Percentiles rank a stretch among this genome's conserved stretches.
These are phyloP conservation scores for Plotosus lineatus DNA, from an alignment of 2,113 vertebrate species.

Conservation along the genomic window DNA sequence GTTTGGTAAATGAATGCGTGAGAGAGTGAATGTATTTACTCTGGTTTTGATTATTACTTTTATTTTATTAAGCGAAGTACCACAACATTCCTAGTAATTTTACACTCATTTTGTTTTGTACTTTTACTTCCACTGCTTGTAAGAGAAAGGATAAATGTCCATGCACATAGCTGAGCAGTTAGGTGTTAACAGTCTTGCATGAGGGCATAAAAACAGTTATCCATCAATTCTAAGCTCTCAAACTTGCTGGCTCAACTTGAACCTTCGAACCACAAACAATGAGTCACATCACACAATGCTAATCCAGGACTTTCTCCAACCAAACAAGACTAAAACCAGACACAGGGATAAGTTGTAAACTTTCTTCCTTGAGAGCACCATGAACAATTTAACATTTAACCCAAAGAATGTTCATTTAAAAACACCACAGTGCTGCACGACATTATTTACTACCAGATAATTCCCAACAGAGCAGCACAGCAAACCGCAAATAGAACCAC, in stretches of 20 bases:
- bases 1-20: no score
- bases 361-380: neutral
- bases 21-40: no score
- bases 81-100: neutral
- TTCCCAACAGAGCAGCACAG: neutral
- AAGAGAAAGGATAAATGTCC: neutral
- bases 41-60: neutral
- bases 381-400: conserved; percentile 13
- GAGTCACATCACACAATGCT: neutral
- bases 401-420: neutral
- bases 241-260: neutral
- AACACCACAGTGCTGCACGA: neutral
- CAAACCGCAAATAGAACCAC: neutral
- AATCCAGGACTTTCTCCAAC: conserved; percentile 19
- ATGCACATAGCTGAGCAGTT: neutral
- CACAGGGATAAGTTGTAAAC: conserved; percentile 3
- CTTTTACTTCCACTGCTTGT: neutral
- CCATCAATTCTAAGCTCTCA: neutral
- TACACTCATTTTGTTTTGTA: neutral
- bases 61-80: neutral
- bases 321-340: neutral
- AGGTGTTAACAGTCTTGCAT: neutral
- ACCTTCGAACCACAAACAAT: neutral
- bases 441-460: neutral
- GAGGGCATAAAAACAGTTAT: neutral